Conservation (phyloP, 2,888 invertebrate genomes). For the Leucoptera coffeella region DNA sequence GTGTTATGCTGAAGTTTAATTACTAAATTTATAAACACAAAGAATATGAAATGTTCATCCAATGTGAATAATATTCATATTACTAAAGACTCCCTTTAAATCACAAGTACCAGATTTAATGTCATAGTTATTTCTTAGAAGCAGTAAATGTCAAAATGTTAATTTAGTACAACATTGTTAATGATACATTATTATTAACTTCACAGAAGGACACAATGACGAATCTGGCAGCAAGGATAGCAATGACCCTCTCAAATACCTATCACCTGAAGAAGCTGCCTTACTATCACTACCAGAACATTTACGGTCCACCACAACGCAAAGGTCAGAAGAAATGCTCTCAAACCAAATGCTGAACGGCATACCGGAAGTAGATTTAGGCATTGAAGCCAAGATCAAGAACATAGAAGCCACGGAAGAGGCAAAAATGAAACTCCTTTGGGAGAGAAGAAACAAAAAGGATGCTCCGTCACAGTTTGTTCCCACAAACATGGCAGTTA, state of each 20-base stretch:
- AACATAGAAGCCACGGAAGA: conserved; percentile 99
- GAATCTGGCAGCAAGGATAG: conserved; percentile 36
- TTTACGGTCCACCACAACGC: conserved; percentile 76
- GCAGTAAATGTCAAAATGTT: background rate
- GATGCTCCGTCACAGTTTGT: conserved; percentile 93
- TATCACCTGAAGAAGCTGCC: conserved; percentile 87
- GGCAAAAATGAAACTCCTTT: conserved; percentile 86
- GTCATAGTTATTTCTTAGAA: background rate
- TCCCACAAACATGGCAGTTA: conserved; percentile 96
- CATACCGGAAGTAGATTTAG: conserved; percentile 98
- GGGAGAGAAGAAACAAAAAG: conserved; percentile 86
- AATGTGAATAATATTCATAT: too few species aligned
- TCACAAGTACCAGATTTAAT: too few species aligned
- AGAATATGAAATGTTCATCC: too few species aligned
- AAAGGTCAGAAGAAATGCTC: conserved; percentile 95
- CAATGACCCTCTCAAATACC: conserved; percentile 53
- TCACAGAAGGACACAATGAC: conserved; percentile 26
- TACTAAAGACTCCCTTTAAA: too few species aligned
- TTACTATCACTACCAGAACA: conserved; percentile 85
- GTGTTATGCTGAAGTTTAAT: too few species aligned
- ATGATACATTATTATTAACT: conserved; percentile 5
- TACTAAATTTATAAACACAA: too few species aligned
- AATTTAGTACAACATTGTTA: background rate
- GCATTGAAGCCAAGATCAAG: conserved; percentile 97
- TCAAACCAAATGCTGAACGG: conserved; percentile 99